Percentiles rank a stretch among this genome's conserved stretches.
These are phyloP conservation scores for Masticophis lateralis DNA, from an alignment of 2,797 vertebrate genomes.

Conservation along the genomic window DNA sequence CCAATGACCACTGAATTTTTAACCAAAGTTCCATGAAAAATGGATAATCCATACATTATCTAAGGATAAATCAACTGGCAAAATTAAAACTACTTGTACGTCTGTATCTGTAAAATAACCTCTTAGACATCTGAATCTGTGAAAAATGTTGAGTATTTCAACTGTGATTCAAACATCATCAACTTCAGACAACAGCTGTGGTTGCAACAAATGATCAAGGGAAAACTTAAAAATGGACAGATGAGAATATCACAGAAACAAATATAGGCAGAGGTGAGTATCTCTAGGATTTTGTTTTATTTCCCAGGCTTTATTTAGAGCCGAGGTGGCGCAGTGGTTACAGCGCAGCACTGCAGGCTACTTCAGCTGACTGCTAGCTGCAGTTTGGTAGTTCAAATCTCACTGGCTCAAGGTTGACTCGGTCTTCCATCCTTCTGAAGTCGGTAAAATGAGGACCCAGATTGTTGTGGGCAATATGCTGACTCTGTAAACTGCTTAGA, in stretches of 20 bases:
- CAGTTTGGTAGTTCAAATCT: no score
- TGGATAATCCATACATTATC: background rate
- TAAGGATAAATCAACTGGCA: background rate
- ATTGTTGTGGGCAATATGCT: no score
- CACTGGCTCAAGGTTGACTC: no score
- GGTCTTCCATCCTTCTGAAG: no score
- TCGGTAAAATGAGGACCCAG: no score
- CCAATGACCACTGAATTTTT: background rate
- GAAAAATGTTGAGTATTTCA: constrained; percentile 32
- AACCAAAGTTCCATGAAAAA: background rate
- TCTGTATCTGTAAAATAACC: background rate
- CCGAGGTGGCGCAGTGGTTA: no score
- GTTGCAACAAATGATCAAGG: background rate
- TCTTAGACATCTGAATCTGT: constrained; percentile 2
- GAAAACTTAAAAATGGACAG: background rate
- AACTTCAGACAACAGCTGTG: background rate
- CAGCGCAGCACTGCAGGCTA: no score
- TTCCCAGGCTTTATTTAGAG: background rate
- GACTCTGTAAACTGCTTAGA: no score
- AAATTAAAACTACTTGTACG: background rate
- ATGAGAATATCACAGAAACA: background rate
- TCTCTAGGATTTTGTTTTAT: background rate
- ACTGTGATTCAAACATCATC: constrained; percentile 3
- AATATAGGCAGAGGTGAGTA: background rate
- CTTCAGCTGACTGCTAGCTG: no score